Evolutionary conservation across 2,113 vertebrate species (phyloP).

Genomic region (Hypomesus transpacificus): DNA sequence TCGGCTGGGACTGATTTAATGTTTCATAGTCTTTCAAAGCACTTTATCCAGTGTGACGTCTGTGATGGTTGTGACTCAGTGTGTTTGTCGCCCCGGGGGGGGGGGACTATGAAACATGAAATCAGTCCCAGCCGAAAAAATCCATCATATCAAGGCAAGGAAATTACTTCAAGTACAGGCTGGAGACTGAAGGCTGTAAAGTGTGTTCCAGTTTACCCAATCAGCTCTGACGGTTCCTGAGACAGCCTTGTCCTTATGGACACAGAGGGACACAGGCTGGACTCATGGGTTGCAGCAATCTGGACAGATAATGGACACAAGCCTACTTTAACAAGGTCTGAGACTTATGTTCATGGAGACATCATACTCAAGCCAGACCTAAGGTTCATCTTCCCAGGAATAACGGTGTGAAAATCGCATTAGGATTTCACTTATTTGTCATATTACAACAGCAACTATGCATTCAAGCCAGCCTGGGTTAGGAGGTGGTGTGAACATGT

Average conservation of each 20-base stretch:
- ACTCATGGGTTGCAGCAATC: neutral
- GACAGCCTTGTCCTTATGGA: neutral
- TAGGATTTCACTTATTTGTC: too few relatives aligned
- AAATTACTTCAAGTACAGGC: neutral
- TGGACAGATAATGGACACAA: neutral
- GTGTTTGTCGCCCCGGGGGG: neutral
- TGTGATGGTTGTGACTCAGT: neutral
- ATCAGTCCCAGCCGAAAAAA: neutral
- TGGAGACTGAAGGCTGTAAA: neutral
- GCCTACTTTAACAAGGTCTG: neutral
- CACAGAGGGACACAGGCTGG: neutral
- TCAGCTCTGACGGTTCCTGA: neutral
- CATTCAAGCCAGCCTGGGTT: too few relatives aligned
- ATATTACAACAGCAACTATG: too few relatives aligned
- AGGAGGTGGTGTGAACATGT: too few relatives aligned
- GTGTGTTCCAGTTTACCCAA: too few relatives aligned
- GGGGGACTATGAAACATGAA: neutral
- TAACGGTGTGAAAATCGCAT: too few relatives aligned
- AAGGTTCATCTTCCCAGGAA: too few relatives aligned
- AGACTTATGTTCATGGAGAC: neutral
- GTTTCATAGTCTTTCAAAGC: neutral
- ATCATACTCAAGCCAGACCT: too few relatives aligned
- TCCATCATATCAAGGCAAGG: neutral
- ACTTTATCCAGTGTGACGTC: neutral
- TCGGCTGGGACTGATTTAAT: neutral